phyloP scores from a whole-genome alignment of 2,888 invertebrate species.

The Ophion ventricosus region DNA sequence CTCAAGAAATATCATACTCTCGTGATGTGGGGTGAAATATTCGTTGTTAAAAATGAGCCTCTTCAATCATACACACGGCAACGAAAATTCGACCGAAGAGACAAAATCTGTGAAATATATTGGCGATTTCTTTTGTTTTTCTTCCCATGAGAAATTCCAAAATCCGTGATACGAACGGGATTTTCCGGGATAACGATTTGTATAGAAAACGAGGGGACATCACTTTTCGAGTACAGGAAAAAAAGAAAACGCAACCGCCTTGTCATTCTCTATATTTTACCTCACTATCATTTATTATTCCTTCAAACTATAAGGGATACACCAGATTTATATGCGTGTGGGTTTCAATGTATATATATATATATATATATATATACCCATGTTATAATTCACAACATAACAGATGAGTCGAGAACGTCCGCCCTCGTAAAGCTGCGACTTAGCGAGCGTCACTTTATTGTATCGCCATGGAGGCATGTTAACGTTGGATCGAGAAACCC shows the following conservation, averaged over 20 bases:
- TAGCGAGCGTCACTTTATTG: constrained; percentile 49
- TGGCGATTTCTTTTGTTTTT: constrained; percentile 4
- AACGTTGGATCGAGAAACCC: constrained; percentile 50
- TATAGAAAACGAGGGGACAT: constrained; percentile 6
- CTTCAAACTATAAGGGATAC: background rate
- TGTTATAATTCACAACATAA: constrained; percentile 32
- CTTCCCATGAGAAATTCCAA: background rate
- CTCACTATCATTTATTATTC: constrained; percentile 21
- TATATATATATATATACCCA: constrained; percentile 20
- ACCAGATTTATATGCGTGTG: background rate
- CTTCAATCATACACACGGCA: constrained; percentile 47
- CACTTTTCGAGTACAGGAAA: constrained; percentile 15
- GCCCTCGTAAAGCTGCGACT: constrained; percentile 60
- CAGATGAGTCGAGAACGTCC: constrained; percentile 22
- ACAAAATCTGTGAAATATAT: constrained; percentile 48
- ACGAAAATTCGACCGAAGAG: constrained; percentile 22
- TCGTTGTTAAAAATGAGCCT: constrained; percentile 40
- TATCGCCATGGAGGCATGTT: constrained; percentile 46
- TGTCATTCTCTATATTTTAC: background rate
- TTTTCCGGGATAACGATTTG: constrained; percentile 49
- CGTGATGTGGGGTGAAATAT: constrained; percentile 13
- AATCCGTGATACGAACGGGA: constrained; percentile 28
- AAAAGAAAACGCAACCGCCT: background rate
- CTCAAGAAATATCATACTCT: constrained; percentile 40
- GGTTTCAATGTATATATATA: background rate